Evolutionary conservation across 2,888 invertebrate species (phyloP).

Genomic region (Zaprionus bogoriensis): DNA sequence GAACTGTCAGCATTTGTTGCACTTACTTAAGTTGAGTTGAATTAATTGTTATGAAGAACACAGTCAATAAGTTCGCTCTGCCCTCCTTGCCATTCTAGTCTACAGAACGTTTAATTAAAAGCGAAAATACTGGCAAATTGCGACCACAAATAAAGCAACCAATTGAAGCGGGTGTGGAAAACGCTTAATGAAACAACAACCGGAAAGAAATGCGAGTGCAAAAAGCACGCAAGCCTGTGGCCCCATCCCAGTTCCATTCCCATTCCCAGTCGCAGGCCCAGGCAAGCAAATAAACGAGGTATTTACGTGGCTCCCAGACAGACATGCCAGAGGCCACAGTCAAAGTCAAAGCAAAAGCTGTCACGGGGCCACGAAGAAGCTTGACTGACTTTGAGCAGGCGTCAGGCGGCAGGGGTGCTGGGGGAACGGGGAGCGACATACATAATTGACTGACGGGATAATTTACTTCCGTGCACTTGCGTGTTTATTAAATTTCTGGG

Average conservation of each 20-base stretch:
- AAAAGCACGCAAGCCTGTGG: slow-evolving; percentile 42
- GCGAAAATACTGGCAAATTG: slow-evolving; percentile 55
- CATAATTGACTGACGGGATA: slow-evolving; percentile 73
- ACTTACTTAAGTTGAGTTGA: not conserved
- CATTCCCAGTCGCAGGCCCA: not conserved
- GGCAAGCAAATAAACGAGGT: slow-evolving; percentile 70
- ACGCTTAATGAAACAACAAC: slow-evolving; percentile 52
- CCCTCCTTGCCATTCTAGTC: no score
- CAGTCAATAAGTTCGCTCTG: not conserved
- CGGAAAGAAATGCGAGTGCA: slow-evolving; percentile 25
- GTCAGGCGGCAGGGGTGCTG: not conserved
- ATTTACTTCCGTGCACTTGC: slow-evolving; percentile 75
- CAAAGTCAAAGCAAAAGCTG: slow-evolving; percentile 3
- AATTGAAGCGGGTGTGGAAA: slow-evolving; percentile 62
- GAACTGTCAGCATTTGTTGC: no score
- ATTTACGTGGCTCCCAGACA: slow-evolving; percentile 59
- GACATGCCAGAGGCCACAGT: not conserved
- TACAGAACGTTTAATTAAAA: slow-evolving; percentile 71
- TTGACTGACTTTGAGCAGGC: slow-evolving; percentile 4
- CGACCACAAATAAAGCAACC: slow-evolving; percentile 74
- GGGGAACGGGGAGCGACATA: slow-evolving; percentile 44
- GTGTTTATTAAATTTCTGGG: slow-evolving; percentile 79
- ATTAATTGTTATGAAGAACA: slow-evolving; percentile 17
- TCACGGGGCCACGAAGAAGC: not conserved
- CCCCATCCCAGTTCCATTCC: not conserved